Conservation (phyloP, 2,113 vertebrate genomes). For the Psephotus haematonotus region DNA sequence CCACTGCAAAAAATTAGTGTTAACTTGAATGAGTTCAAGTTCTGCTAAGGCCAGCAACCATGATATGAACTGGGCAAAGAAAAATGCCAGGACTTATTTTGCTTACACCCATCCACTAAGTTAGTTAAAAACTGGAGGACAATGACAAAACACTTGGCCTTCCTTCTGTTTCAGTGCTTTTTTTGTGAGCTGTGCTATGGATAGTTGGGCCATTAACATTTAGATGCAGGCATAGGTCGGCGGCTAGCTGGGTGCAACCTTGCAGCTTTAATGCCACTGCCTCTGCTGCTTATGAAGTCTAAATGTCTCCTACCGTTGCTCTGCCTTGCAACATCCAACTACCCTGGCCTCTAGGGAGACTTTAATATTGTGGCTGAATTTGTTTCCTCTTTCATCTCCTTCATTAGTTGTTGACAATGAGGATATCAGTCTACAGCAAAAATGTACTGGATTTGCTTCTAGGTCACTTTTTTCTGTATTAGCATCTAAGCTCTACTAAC, state of each 20-base stretch:
- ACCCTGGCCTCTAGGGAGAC: neutral
- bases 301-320: neutral
- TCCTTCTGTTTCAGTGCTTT: neutral
- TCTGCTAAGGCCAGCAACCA: neutral
- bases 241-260: fast-evolving
- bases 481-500: neutral
- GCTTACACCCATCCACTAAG: neutral
- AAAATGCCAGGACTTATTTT: neutral
- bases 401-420: neutral
- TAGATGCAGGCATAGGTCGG: neutral
- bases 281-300: neutral
- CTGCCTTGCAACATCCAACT: neutral
- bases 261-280: neutral
- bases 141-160: neutral
- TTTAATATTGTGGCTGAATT: neutral
- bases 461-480: neutral
- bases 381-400: neutral
- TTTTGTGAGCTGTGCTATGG: neutral
- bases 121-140: neutral
- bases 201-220: neutral
- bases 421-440: neutral
- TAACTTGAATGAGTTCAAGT: neutral
- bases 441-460: neutral
- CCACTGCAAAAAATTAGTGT: neutral
- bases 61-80: neutral